Evolutionary conservation across 2,113 vertebrate genomes (phyloP).

Genomic region (Naja naja): DNA sequence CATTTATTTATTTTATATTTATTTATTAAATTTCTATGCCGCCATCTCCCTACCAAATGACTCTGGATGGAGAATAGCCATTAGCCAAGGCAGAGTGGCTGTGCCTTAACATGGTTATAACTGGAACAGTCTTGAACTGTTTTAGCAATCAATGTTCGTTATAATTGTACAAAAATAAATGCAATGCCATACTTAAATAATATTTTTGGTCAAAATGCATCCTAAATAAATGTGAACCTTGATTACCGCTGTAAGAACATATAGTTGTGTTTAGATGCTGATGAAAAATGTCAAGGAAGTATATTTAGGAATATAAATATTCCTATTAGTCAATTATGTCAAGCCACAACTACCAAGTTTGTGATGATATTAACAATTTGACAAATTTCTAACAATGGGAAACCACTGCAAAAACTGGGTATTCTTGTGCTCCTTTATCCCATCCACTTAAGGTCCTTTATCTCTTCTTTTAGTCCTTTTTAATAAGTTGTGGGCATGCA

Average conservation of each 20-base stretch:
- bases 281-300: background rate
- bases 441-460: background rate
- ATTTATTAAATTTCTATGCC: background rate
- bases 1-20: background rate
- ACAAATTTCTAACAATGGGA: background rate
- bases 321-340: background rate
- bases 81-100: background rate
- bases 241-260: background rate
- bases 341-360: background rate
- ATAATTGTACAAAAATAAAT: constrained; percentile 55
- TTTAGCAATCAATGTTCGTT: constrained; percentile 52
- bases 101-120: background rate
- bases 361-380: background rate
- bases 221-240: background rate
- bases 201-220: constrained; percentile 47
- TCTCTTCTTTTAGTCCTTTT: background rate
- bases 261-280: background rate
- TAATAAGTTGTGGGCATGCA: background rate
- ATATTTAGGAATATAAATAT: too few species aligned
- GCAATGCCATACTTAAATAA: constrained; percentile 54
- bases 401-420: background rate
- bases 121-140: background rate
- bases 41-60: background rate
- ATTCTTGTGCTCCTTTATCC: constrained; percentile 59
- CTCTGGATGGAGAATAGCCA: background rate